Conservation (phyloP, 2,888 invertebrate genomes). For the Drosophila neotestacea region DNA sequence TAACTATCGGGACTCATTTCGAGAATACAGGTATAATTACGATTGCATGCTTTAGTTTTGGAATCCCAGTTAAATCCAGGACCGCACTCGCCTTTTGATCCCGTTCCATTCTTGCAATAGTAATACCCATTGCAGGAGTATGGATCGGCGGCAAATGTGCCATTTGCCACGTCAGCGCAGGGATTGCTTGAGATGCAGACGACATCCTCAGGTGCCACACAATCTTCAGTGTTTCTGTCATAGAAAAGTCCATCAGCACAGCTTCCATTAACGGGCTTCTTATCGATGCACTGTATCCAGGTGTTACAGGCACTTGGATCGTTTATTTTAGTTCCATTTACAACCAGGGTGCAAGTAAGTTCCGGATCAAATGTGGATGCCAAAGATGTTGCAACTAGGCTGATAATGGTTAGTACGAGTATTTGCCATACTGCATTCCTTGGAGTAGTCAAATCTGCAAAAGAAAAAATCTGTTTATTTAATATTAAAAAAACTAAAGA, state of each 20-base stretch:
- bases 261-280: constrained; percentile 61
- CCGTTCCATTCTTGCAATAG: constrained; percentile 74
- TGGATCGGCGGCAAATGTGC: constrained; percentile 74
- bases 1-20: constrained; percentile 70
- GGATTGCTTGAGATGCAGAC: constrained; percentile 78
- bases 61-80: constrained; percentile 73
- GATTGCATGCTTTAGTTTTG: constrained; percentile 67
- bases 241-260: constrained; percentile 70
- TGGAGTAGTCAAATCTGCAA: neutral
- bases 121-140: constrained; percentile 80
- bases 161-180: constrained; percentile 64
- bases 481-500: too few relatives aligned
- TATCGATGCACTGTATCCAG: constrained; percentile 77
- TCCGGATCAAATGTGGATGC: constrained; percentile 67
- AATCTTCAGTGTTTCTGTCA: constrained; percentile 63
- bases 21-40: constrained; percentile 63
- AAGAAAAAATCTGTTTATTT: neutral
- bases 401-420: constrained; percentile 9
- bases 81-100: constrained; percentile 63
- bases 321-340: constrained; percentile 77
- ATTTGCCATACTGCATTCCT: neutral
- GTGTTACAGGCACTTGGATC: constrained; percentile 77
- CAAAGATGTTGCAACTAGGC: neutral
- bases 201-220: constrained; percentile 56
- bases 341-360: constrained; percentile 64